phyloP scores from a whole-genome alignment of 2,113 vertebrate genomes.

The Triplophysa rosa region DNA sequence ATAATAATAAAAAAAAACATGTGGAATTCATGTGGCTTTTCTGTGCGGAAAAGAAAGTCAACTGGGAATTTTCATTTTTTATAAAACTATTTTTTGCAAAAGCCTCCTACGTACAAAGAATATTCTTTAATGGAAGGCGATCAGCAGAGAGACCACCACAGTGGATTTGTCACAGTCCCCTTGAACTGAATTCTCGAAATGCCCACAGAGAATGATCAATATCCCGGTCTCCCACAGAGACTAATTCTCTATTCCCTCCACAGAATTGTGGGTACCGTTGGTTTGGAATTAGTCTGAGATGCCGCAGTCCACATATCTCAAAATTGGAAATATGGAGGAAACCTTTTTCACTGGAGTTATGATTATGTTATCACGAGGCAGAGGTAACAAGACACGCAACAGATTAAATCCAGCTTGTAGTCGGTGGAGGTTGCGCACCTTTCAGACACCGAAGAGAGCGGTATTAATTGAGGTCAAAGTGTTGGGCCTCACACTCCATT shows the following conservation, averaged over 20 bases:
- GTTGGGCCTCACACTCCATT: constrained; percentile 52
- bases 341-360: constrained; percentile 5
- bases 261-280: neutral
- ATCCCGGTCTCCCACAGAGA: constrained; percentile 5
- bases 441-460: constrained; percentile 47
- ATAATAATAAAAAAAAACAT: neutral
- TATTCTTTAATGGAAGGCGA: constrained; percentile 5
- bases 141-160: constrained; percentile 3
- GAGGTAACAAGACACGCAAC: constrained; percentile 46
- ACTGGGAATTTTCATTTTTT: no score
- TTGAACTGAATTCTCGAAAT: constrained; percentile 7
- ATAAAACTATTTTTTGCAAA: neutral
- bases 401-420: constrained; percentile 51
- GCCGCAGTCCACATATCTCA: constrained; percentile 5
- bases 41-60: no score
- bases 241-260: neutral
- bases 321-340: neutral
- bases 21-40: no score
- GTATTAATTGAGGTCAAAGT: constrained; percentile 64
- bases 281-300: neutral
- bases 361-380: constrained; percentile 39
- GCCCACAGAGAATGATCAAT: constrained; percentile 15
- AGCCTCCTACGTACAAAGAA: neutral
- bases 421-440: constrained; percentile 45
- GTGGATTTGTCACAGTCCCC: constrained; percentile 4